Evolutionary conservation across 2,113 vertebrate genomes (phyloP).

Genomic region (Anseranas semipalmata): DNA sequence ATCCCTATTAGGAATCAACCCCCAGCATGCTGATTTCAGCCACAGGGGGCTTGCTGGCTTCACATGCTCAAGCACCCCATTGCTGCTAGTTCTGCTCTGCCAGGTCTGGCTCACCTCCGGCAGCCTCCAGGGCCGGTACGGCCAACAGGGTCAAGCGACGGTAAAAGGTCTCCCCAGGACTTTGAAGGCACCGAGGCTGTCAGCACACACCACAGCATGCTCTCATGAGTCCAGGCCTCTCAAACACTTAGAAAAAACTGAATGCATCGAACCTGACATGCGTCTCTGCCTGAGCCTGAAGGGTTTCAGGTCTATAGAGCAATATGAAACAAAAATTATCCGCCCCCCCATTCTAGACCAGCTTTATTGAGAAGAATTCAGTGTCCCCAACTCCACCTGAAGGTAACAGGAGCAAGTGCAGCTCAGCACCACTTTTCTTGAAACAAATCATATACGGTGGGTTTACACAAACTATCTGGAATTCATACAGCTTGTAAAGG

Average conservation of each 20-base stretch:
- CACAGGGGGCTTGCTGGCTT: neutral
- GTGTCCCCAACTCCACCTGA: neutral
- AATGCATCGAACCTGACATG: fast-evolving
- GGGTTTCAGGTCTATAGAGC: neutral
- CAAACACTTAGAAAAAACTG: neutral
- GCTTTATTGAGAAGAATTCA: neutral
- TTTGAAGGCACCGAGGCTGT: fast-evolving
- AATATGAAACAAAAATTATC: neutral
- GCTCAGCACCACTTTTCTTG: neutral
- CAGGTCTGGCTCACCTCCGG: neutral
- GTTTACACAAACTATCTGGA: neutral
- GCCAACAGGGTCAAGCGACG: neutral
- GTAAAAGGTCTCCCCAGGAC: neutral
- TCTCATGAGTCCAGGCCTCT: neutral
- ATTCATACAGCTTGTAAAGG: neutral
- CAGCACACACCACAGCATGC: neutral
- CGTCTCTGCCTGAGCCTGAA: neutral
- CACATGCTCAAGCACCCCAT: neutral
- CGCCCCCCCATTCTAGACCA: neutral
- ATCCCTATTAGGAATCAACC: neutral
- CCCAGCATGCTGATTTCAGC: neutral
- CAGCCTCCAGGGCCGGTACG: neutral
- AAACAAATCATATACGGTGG: neutral
- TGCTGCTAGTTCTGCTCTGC: neutral
- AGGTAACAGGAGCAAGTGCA: neutral